phyloP scores from a whole-genome alignment of 2,888 invertebrate species.

The Limenitis camilla region DNA sequence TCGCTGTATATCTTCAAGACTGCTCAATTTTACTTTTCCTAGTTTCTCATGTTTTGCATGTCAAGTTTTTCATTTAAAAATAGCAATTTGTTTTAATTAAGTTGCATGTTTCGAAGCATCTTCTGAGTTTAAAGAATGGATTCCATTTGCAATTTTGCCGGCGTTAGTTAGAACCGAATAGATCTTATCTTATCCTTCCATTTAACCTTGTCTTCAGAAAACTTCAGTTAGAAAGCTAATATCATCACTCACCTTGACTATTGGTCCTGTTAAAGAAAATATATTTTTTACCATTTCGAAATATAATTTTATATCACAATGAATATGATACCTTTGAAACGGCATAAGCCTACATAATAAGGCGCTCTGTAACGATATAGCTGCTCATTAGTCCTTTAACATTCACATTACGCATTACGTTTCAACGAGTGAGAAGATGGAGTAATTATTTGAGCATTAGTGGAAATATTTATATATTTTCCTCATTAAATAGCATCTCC shows the following conservation, averaged over 20 bases:
- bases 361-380: slow-evolving; percentile 1
- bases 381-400: neutral
- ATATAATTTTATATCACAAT: too few species aligned
- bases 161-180: too few species aligned
- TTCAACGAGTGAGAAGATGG: neutral
- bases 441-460: neutral
- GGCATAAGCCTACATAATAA: slow-evolving; percentile 4
- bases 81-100: slow-evolving; percentile 6
- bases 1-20: too few species aligned
- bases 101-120: slow-evolving; percentile 3
- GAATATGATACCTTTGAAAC: neutral
- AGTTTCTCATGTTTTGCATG: neutral
- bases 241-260: too few species aligned
- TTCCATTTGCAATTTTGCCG: neutral
- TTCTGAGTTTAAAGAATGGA: neutral
- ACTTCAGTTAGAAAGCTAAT: too few species aligned
- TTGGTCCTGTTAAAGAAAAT: too few species aligned
- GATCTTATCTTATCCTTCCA: too few species aligned
- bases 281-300: too few species aligned
- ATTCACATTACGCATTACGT: neutral
- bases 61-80: slow-evolving; percentile 8
- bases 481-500: too few species aligned
- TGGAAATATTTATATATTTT: neutral
- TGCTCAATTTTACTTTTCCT: too few species aligned
- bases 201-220: too few species aligned